phyloP scores from a whole-genome alignment of 2,888 invertebrate genomes.

The Argyra leucocephala region DNA sequence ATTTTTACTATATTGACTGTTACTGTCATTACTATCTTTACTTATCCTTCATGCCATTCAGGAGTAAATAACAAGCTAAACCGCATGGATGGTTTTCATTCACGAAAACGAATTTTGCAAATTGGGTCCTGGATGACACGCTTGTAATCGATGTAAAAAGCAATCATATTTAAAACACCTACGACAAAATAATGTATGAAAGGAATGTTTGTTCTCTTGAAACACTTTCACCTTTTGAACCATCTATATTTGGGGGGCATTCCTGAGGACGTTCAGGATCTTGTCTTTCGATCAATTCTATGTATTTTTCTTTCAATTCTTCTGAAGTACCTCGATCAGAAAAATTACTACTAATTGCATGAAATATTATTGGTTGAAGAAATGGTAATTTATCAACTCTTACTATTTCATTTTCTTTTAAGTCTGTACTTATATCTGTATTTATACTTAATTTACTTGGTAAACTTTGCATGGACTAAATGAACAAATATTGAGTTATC shows the following conservation, averaged over 20 bases:
- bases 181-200: slow-evolving; percentile 94
- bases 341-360: slow-evolving; percentile 83
- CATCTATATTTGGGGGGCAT: slow-evolving; percentile 95
- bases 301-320: slow-evolving; percentile 79
- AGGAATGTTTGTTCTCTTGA: slow-evolving; percentile 91
- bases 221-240: slow-evolving; percentile 81
- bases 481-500: slow-evolving; percentile 91
- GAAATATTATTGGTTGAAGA: slow-evolving; percentile 68
- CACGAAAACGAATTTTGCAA: slow-evolving; percentile 80
- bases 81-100: slow-evolving; percentile 80
- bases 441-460: slow-evolving; percentile 23
- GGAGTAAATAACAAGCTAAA: slow-evolving; percentile 73
- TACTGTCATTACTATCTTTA: slow-evolving; percentile 87
- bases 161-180: slow-evolving; percentile 98
- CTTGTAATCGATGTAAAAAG: slow-evolving; percentile 84
- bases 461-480: slow-evolving; percentile 60
- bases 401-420: slow-evolving; percentile 30
- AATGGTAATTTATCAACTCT: slow-evolving; percentile 45
- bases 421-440: slow-evolving; percentile 28
- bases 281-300: slow-evolving; percentile 75
- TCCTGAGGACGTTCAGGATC: slow-evolving; percentile 83
- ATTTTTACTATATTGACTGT: slow-evolving; percentile 59
- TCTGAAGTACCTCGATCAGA: slow-evolving; percentile 86
- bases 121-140: slow-evolving; percentile 85
- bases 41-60: slow-evolving; percentile 84